phyloP scores from a whole-genome alignment of 1,140 invertebrate genomes.

The Zophobas morio region DNA sequence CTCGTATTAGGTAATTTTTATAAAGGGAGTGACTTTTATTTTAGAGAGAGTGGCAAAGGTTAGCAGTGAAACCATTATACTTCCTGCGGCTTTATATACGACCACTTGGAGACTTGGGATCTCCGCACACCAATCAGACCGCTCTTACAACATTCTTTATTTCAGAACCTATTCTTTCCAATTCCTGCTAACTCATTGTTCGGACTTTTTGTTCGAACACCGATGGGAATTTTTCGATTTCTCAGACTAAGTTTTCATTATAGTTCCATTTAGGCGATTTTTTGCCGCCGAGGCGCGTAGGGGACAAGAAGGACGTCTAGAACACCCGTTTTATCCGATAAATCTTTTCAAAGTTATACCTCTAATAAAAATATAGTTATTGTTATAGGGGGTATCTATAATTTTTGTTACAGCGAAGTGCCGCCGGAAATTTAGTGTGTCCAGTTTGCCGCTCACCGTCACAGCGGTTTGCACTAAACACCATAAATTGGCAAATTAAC shows the following conservation, averaged over 20 bases:
- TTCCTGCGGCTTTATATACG: conserved; percentile 38
- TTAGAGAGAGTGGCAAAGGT: conserved; percentile 1
- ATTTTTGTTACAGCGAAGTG: no score
- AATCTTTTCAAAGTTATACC: no score
- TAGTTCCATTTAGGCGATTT: conserved; percentile 40
- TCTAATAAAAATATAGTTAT: no score
- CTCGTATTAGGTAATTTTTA: conserved; percentile 12
- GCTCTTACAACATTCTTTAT: conserved; percentile 48
- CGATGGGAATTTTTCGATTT: conserved; percentile 43
- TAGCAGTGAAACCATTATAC: conserved; percentile 27
- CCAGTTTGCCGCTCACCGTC: no score
- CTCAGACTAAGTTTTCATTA: conserved; percentile 45
- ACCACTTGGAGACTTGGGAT: conserved; percentile 40
- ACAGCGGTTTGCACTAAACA: no score
- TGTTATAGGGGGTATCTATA: no score
- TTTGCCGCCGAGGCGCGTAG: not conserved
- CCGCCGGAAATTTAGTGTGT: no score
- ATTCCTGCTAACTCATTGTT: conserved; percentile 46
- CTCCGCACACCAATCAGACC: conserved; percentile 41
- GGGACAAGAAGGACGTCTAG: no score
- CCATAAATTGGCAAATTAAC: no score
- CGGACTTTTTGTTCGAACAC: conserved; percentile 34
- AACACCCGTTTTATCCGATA: no score
- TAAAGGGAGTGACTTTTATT: not conserved
- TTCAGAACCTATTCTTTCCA: conserved; percentile 44